These are phyloP conservation scores for Nyctibius grandis DNA, from an alignment of 2,797 vertebrate genomes.

Conservation along the genomic window DNA sequence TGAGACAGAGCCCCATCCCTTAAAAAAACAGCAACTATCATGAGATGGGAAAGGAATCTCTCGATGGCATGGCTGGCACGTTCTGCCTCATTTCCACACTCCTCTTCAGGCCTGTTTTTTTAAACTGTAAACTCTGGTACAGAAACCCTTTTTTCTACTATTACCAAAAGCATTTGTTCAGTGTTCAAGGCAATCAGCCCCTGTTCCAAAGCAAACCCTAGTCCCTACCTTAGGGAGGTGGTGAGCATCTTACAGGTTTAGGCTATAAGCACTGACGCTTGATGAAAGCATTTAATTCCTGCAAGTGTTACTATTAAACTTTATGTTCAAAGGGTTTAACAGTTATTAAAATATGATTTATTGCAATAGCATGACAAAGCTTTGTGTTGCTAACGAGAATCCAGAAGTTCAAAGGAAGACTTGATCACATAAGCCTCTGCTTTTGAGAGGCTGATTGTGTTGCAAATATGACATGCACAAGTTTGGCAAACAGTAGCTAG, in stretches of 20 bases:
- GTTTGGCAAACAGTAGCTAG: not conserved
- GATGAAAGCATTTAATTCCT: not conserved
- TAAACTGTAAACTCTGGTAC: not conserved
- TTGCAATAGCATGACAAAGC: not conserved
- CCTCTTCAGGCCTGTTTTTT: not conserved
- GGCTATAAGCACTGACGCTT: fast-evolving
- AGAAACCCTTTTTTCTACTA: not conserved
- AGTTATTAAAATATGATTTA: constrained; percentile 13
- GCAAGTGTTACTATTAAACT: not conserved
- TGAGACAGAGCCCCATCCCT: not conserved
- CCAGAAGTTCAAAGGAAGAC: constrained; percentile 28
- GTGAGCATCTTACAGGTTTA: not conserved
- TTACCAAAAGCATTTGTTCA: not conserved
- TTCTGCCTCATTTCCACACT: not conserved
- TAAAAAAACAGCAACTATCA: not conserved
- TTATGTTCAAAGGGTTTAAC: constrained; percentile 12
- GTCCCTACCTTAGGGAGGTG: not conserved
- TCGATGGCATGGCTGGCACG: fast-evolving
- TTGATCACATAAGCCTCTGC: constrained; percentile 12
- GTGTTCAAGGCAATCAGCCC: not conserved
- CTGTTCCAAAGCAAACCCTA: not conserved
- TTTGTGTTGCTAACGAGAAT: not conserved
- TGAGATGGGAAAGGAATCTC: not conserved
- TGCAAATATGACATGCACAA: not conserved
- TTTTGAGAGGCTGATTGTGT: not conserved